Base-by-base conservation (phyloP, 2,797 vertebrate species). In the Sebastiscus tertius region DNA sequence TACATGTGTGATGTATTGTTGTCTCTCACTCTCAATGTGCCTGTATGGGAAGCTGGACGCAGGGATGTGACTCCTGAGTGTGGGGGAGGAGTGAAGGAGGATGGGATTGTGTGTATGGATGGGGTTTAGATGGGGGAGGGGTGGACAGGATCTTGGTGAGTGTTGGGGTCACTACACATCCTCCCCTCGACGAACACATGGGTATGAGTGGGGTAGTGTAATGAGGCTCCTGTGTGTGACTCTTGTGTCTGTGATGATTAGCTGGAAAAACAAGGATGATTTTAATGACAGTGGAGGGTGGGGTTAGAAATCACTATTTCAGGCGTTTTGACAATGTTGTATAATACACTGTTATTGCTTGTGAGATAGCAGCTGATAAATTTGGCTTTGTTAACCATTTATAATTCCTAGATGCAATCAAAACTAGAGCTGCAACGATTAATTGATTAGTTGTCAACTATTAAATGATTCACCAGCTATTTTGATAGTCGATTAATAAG, bases 141-240 rank as follows among this genome's bases (percentile, higher is more conserved):
- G 80, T 70, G 58, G 68, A 55, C 24, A 69, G 71, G 66, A 72
- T 78, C 5, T 46, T 67, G 63, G 71, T 34, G 75, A 74, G 81
- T 84, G 73, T 84, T 22, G 63, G 92, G 92, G 90, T 93, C 93
- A 93, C 74, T 88, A 88, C 86, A 93, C 90, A 92, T 71, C 81
- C 76, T 78, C 83, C 79, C 68, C 77, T 88, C 29, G 70, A 65
- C 82, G 81, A 84, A 74, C 82, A 83, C 73, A 79, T 81, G 77
- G 60, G 61, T 80, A 36, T 68, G 74, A 83, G 65, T 29, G 55
- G 16, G 27, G 71, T 67, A 31, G 71, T 64, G 20, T 75, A 81
- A 77, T 74, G 72, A 82, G 71, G 63, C 12, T 59, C 39, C 36
- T 39, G 69, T 52, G 66, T 62, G 62, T 73, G 46, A 79, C 59